phyloP scores from a whole-genome alignment of 2,113 vertebrate genomes.

The Coturnix japonica region DNA sequence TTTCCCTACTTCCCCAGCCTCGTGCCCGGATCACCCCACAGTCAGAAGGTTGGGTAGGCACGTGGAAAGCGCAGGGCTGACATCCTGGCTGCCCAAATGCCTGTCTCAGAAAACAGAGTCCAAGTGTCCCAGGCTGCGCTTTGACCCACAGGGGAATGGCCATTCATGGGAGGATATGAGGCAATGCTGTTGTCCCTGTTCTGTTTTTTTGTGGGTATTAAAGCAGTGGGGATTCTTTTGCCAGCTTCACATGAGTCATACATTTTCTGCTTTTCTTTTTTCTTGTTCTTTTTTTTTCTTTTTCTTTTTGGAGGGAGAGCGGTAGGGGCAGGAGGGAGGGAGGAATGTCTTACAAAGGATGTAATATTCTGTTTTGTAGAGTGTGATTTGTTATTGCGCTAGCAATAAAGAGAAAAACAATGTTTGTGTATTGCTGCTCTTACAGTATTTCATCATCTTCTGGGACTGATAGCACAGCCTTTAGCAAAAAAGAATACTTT shows the following conservation, averaged over 20 bases:
- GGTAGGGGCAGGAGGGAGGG: neutral
- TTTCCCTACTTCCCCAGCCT: rapidly evolving
- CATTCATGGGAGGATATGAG: neutral
- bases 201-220: neutral
- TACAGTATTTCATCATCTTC: conserved; percentile 44
- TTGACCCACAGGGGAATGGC: rapidly evolving
- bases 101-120: neutral
- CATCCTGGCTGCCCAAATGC: neutral
- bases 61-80: rapidly evolving
- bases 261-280: neutral
- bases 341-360: neutral
- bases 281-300: neutral
- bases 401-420: conserved; percentile 47
- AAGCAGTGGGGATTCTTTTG: neutral
- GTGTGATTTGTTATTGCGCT: neutral
- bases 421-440: conserved; percentile 35
- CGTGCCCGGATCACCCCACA: neutral
- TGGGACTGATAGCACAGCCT: conserved; percentile 23
- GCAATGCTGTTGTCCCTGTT: neutral
- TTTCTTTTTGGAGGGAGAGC: neutral
- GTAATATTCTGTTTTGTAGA: conserved; percentile 13
- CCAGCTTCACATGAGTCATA: neutral
- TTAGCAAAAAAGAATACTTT: conserved; percentile 23
- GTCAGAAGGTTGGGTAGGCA: neutral
- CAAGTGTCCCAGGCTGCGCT: rapidly evolving